Conservation (phyloP, 2,888 invertebrate species). For the Tortricodes alternella region DNA sequence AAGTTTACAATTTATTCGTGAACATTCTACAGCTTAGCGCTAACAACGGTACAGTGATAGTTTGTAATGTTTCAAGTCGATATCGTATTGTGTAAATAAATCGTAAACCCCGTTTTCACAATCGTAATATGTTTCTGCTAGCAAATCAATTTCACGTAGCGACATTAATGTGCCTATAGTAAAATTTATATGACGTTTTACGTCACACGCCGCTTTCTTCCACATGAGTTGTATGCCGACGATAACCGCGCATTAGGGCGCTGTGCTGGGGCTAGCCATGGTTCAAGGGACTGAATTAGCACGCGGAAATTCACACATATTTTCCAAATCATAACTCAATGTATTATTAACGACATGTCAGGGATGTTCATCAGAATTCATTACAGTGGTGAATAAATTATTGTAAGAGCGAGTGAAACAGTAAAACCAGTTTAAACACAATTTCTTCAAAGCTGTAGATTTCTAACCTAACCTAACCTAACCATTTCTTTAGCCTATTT, state of each 20-base stretch:
- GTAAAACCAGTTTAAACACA: too few species aligned
- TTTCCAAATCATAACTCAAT: too few species aligned
- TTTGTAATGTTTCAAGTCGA: conserved; percentile 69
- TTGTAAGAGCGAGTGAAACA: too few species aligned
- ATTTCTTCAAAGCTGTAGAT: too few species aligned
- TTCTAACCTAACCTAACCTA: too few species aligned
- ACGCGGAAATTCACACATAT: neutral
- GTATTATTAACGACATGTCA: too few species aligned
- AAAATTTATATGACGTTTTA: conserved; percentile 80
- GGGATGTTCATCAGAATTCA: too few species aligned
- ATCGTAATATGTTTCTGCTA: conserved; percentile 82
- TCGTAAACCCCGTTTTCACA: conserved; percentile 83
- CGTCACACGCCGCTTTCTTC: conserved; percentile 73
- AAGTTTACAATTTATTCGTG: conserved; percentile 29
- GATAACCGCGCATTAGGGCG: conserved; percentile 57
- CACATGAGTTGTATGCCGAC: conserved; percentile 59
- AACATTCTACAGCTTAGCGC: conserved; percentile 43
- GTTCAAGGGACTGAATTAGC: conserved; percentile 42
- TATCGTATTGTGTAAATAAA: conserved; percentile 80
- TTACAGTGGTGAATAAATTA: too few species aligned
- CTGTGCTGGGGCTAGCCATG: conserved; percentile 50
- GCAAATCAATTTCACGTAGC: conserved; percentile 83
- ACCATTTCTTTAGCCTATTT: too few species aligned
- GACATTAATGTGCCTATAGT: conserved; percentile 81
- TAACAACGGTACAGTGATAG: conserved; percentile 63